phyloP scores from a whole-genome alignment of 2,888 invertebrate genomes.

The Phaedon cochleariae region DNA sequence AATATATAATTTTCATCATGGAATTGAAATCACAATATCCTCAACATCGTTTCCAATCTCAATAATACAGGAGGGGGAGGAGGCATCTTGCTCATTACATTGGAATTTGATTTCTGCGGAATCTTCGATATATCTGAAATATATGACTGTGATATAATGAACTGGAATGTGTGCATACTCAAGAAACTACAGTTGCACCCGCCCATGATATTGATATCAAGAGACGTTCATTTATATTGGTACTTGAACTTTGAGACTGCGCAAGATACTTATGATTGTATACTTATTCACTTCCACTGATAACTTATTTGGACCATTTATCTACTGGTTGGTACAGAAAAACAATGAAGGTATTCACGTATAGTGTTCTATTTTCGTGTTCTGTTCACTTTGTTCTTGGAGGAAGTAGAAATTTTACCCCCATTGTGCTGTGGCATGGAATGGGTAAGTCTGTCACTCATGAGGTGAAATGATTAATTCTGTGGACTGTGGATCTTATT shows the following conservation, averaged over 20 bases:
- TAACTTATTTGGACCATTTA: neutral
- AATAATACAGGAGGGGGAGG: too few species aligned
- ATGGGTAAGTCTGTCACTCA: slow-evolving; percentile 83
- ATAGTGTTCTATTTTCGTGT: slow-evolving; percentile 18
- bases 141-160: too few species aligned
- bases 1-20: too few species aligned
- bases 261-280: neutral
- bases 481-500: too few species aligned
- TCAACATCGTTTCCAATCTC: too few species aligned
- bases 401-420: slow-evolving; percentile 36
- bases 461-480: neutral
- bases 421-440: slow-evolving; percentile 69
- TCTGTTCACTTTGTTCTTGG: slow-evolving; percentile 13
- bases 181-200: neutral
- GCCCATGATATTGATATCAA: neutral
- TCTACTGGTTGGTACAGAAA: neutral
- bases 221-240: neutral
- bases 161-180: too few species aligned
- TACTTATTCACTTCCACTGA: neutral
- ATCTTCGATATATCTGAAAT: too few species aligned
- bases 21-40: too few species aligned
- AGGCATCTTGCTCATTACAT: too few species aligned
- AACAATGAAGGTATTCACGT: neutral
- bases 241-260: neutral
- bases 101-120: too few species aligned